Percentiles rank a stretch among this genome's conserved stretches.
phyloP scores from a whole-genome alignment of 2,797 vertebrate species.

The Glossophaga mutica region DNA sequence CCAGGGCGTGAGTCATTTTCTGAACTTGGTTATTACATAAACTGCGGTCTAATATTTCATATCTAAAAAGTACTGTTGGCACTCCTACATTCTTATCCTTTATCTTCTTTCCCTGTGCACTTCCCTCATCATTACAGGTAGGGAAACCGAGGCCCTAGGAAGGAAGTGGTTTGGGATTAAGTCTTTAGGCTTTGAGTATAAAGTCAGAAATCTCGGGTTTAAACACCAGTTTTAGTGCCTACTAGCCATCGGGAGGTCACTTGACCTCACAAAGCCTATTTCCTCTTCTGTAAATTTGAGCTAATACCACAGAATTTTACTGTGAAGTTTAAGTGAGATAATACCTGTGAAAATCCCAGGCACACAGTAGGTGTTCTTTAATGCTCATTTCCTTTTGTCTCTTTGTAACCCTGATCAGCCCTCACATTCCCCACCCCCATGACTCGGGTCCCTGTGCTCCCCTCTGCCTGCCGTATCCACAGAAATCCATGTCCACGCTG shows the following conservation, averaged over 20 bases:
- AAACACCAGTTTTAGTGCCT: not conserved
- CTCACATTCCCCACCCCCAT: not conserved
- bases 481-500: not conserved
- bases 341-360: not conserved
- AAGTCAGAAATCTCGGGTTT: not conserved
- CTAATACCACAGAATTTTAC: not conserved
- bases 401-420: not conserved
- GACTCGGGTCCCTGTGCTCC: not conserved
- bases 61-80: not conserved
- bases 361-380: not conserved
- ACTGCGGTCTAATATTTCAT: not conserved
- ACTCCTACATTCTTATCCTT: not conserved
- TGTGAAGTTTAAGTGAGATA: not conserved
- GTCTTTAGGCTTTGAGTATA: not conserved
- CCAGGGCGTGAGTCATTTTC: not conserved
- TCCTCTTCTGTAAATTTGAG: slow-evolving; percentile 25
- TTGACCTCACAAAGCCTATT: not conserved
- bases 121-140: not conserved
- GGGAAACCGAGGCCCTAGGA: not conserved
- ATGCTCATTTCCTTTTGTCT: not conserved
- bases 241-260: not conserved
- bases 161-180: not conserved
- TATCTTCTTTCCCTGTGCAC: not conserved
- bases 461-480: not conserved
- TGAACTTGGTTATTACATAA: not conserved